These are phyloP conservation scores for Pegoplata infirma DNA, from an alignment of 2,888 invertebrate species.

Conservation along the genomic window DNA sequence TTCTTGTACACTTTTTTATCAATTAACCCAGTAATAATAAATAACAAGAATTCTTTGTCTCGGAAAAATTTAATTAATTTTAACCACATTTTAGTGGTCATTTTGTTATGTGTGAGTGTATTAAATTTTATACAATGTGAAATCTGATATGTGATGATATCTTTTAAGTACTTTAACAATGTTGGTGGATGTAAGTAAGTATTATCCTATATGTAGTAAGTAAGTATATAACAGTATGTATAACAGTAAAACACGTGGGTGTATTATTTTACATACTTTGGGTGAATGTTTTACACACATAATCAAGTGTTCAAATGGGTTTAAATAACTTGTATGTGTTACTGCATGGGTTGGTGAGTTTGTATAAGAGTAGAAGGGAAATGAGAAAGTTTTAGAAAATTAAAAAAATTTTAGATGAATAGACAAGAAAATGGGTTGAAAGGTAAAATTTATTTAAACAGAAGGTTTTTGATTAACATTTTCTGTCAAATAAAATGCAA, in stretches of 20 bases:
- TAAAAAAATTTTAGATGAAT: too few species aligned
- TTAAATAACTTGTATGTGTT: constrained; percentile 43
- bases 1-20: too few species aligned
- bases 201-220: too few species aligned
- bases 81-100: constrained; percentile 31
- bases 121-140: constrained; percentile 14
- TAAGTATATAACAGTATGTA: not conserved
- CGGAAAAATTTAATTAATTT: constrained; percentile 36
- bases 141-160: constrained; percentile 49
- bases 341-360: not conserved
- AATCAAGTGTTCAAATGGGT: constrained; percentile 46
- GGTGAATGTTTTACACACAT: constrained; percentile 28
- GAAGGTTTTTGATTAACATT: too few species aligned
- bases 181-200: not conserved
- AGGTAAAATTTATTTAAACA: too few species aligned
- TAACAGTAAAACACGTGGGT: constrained; percentile 15
- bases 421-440: too few species aligned
- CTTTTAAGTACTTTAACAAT: constrained; percentile 28
- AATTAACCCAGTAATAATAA: too few species aligned
- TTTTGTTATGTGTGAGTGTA: not conserved
- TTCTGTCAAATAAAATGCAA: too few species aligned
- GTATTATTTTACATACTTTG: constrained; percentile 2
- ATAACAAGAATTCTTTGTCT: not conserved
- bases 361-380: not conserved
- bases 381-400: too few species aligned